Conservation (phyloP, 2,797 vertebrate species). For the Propithecus perrieri region DNA sequence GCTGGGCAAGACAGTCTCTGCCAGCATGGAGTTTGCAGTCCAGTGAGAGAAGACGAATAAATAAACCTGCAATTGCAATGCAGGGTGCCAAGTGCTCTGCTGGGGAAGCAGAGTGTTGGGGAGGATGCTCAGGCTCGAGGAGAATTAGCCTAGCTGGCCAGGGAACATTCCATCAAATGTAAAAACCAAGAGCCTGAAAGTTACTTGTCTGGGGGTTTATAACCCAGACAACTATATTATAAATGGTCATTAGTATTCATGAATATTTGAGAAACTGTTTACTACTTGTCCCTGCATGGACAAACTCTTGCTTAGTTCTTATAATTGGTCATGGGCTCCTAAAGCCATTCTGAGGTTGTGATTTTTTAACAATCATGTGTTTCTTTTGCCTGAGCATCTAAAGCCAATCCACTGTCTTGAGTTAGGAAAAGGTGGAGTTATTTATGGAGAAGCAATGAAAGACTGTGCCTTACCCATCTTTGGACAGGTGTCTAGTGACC, state of each 20-base stretch:
- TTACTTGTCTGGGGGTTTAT: not conserved
- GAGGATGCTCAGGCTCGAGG: rapidly evolving
- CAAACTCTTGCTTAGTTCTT: not conserved
- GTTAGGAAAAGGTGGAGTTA: not conserved
- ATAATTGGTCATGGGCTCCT: not conserved
- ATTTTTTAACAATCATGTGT: not conserved
- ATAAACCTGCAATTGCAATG: rapidly evolving
- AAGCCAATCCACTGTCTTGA: not conserved
- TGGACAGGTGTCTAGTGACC: no score
- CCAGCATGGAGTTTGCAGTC: rapidly evolving
- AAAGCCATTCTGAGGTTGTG: not conserved
- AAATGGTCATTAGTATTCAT: not conserved
- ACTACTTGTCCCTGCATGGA: not conserved
- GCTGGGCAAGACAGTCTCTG: rapidly evolving
- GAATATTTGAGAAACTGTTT: not conserved
- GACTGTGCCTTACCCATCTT: not conserved
- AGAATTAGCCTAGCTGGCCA: rapidly evolving
- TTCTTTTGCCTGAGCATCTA: not conserved
- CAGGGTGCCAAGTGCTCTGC: rapidly evolving
- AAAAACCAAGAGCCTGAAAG: not conserved
- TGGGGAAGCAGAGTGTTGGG: rapidly evolving
- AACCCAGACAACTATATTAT: not conserved
- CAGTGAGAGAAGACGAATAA: not conserved
- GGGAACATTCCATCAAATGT: rapidly evolving
- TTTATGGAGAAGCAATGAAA: not conserved